Percentiles rank a stretch among this genome's conserved stretches.
phyloP scores from a whole-genome alignment of 2,888 invertebrate genomes.

The Allolobophora icterica region DNA sequence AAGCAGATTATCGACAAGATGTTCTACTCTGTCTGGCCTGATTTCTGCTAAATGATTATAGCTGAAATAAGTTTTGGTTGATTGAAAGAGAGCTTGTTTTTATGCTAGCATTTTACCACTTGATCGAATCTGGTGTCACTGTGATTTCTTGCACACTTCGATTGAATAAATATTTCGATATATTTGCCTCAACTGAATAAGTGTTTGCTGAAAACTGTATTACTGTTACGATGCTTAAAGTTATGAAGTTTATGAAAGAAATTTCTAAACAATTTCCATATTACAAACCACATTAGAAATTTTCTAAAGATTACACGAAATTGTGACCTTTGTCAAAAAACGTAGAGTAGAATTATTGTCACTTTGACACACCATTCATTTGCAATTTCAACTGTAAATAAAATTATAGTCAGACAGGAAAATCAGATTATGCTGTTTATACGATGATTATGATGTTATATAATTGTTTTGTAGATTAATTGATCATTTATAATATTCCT shows the following conservation, averaged over 20 bases:
- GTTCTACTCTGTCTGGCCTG: background rate
- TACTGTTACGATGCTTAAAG: background rate
- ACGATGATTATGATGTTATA: background rate
- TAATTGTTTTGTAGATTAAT: background rate
- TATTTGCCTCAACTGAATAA: too few species aligned
- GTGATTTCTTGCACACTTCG: background rate
- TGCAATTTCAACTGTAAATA: background rate
- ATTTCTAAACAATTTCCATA: background rate
- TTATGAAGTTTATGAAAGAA: background rate
- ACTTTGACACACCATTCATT: background rate
- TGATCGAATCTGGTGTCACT: background rate
- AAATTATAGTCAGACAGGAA: background rate
- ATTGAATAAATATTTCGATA: too few species aligned
- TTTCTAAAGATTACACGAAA: background rate
- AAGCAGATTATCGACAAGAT: too few species aligned
- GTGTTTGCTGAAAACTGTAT: too few species aligned
- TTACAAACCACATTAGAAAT: too few species aligned
- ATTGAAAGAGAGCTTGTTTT: background rate
- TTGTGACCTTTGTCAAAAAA: background rate
- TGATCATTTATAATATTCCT: background rate
- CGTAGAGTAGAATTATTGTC: background rate
- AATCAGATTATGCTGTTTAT: background rate
- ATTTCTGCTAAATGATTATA: background rate
- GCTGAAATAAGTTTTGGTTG: background rate
- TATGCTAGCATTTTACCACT: background rate